Percentiles rank a stretch among this genome's conserved stretches.
These are phyloP conservation scores for Hyposoter didymator DNA, from an alignment of 2,888 invertebrate species.

Conservation along the genomic window DNA sequence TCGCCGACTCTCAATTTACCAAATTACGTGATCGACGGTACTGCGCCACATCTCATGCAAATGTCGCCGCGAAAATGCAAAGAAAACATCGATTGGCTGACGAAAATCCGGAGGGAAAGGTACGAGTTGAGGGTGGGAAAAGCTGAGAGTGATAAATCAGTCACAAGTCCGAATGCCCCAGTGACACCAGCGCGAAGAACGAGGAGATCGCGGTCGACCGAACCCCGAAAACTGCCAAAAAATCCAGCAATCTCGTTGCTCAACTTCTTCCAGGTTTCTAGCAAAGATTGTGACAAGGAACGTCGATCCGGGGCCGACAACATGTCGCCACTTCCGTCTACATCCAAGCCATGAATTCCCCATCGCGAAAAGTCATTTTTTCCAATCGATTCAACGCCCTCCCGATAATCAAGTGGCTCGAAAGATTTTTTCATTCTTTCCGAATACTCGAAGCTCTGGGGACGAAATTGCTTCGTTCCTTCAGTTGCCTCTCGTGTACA, in stretches of 20 bases:
- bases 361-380: not conserved
- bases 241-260: conserved; percentile 74
- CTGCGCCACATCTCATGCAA: conserved; percentile 90
- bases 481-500: conserved; percentile 35
- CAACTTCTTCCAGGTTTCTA: conserved; percentile 76
- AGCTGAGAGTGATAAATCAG: conserved; percentile 74
- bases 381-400: not conserved
- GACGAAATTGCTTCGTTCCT: not conserved
- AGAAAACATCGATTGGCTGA: conserved; percentile 90
- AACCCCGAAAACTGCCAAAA: conserved; percentile 75
- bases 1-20: conserved; percentile 91
- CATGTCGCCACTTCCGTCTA: conserved; percentile 24
- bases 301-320: conserved; percentile 26
- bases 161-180: conserved; percentile 72
- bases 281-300: conserved; percentile 69
- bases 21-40: conserved; percentile 91
- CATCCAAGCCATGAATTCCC: conserved; percentile 19
- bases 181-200: conserved; percentile 73
- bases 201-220: conserved; percentile 75
- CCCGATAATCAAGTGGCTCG: not conserved
- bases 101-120: conserved; percentile 87
- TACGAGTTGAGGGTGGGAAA: conserved; percentile 77
- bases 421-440: not conserved
- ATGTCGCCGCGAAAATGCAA: conserved; percentile 89
- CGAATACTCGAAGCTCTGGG: not conserved